Conservation (phyloP, 1,140 invertebrate genomes). For the Dreissena polymorpha region DNA sequence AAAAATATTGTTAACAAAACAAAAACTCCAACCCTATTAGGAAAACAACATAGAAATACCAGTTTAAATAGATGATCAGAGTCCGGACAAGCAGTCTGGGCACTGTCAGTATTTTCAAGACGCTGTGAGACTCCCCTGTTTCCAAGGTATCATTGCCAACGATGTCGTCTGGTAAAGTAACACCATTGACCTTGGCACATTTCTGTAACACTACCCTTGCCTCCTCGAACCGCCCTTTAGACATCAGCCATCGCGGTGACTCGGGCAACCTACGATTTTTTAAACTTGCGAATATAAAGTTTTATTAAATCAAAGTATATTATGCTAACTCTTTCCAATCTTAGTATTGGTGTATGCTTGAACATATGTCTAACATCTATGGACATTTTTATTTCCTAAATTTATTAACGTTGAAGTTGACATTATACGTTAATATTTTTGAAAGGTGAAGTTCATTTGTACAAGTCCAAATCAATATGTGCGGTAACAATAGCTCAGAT, state of each 20-base stretch:
- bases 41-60: slow-evolving; percentile 36
- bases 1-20: neutral
- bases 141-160: slow-evolving; percentile 24
- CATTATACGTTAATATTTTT: too few relatives aligned
- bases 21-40: neutral
- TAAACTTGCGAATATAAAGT: too few relatives aligned
- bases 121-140: slow-evolving; percentile 3
- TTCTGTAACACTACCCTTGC: slow-evolving; percentile 59
- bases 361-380: too few relatives aligned
- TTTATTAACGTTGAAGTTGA: too few relatives aligned
- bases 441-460: too few relatives aligned
- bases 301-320: too few relatives aligned
- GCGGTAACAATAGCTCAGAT: too few relatives aligned
- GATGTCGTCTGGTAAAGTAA: slow-evolving; percentile 57
- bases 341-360: too few relatives aligned
- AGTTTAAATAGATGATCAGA: slow-evolving; percentile 64
- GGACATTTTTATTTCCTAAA: too few relatives aligned
- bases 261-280: slow-evolving; percentile 58
- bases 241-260: slow-evolving; percentile 68
- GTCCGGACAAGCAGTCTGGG: slow-evolving; percentile 35
- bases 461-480: too few relatives aligned
- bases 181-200: slow-evolving; percentile 69
- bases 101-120: slow-evolving; percentile 72
- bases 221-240: slow-evolving; percentile 58
- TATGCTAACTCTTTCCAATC: too few relatives aligned